A percentile compares a stretch with the other conserved stretches of the same genome.
Conservation (phyloP, 2,888 invertebrate genomes). For the Seladonia tumulorum region DNA sequence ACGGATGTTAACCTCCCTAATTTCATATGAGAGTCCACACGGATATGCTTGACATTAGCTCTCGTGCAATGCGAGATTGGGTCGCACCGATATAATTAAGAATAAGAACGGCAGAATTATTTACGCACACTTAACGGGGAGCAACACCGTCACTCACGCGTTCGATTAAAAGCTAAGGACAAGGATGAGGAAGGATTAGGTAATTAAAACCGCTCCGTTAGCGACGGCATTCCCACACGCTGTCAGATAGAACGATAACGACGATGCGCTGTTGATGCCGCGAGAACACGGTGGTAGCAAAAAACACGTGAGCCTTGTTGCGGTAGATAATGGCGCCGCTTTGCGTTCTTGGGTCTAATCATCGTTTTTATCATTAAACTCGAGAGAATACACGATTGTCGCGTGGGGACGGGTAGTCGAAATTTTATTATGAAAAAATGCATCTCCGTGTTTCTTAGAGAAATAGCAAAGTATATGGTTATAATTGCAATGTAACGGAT, state of each 20-base stretch:
- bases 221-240: conserved; percentile 17
- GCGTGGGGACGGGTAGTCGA: too few species aligned
- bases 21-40: too few species aligned
- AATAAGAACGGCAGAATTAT: too few species aligned
- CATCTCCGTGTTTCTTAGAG: too few species aligned
- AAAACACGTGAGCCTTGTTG: conserved; percentile 1
- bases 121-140: too few species aligned
- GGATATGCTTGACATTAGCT: too few species aligned
- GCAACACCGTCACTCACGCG: not conserved
- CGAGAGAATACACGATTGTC: not conserved
- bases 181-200: conserved; percentile 13
- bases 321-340: conserved; percentile 22
- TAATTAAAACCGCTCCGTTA: conserved; percentile 10
- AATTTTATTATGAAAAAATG: too few species aligned
- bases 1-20: too few species aligned
- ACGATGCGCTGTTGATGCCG: conserved; percentile 11
- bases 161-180: not conserved
- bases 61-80: too few species aligned
- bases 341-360: not conserved
- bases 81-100: too few species aligned
- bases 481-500: too few species aligned
- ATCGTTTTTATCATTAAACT: not conserved
- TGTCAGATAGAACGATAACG: conserved; percentile 16
- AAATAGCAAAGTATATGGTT: too few species aligned
- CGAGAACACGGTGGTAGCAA: not conserved